Base-by-base conservation (phyloP, 2,113 vertebrate species). In the Zosterops lateralis region DNA sequence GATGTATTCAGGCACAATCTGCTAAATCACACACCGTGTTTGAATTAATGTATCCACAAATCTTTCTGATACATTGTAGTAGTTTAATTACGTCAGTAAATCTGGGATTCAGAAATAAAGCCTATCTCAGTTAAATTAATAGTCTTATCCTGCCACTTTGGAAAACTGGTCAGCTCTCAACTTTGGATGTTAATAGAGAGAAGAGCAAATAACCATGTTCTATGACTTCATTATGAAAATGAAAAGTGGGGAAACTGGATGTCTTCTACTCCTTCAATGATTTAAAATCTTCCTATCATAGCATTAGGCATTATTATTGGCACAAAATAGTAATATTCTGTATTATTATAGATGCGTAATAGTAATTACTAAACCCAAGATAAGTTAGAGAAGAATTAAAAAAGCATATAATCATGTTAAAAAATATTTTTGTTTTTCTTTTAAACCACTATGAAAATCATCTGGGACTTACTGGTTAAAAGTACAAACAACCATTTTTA, bases 21-120 rank as follows among this genome's bases (percentile, higher is more conserved):
- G 12, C 28, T 50, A 34, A 34, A 70, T 53, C 42, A 14, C 14
- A 1, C 22, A 6, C 6, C 0, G 0, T 6, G 2, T 38, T 34
- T 58, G 65, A 40, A 22, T 73, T n/a, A 15, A 47, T 54, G 19
- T 18, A 28, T 7, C 54, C 22, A 19, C 4, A 1, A 40, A 19
- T 19, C 15, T 61, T 74, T 71, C 34, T 64, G 32, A 18, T 65
- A 5, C 2, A 9, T 50, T 79, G 73, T 38, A 53, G 28, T 40
- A 45, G 42, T 72, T 62, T 36, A 53, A 61, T 87, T 92, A 31
- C 10, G 25, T 51, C 19, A 61, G 26, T 44, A 64, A 67, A 26
- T 26, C 8, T 60, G 1, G 7, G 3, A 16, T 81, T 58, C 71
- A 70, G 18, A 84, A 80, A 64, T 51, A 26, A n/a, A 4, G 3